Evolutionary conservation across 2,113 vertebrate genomes (phyloP), one percentile per base, ranked within the genome.

Genomic region (Ellobius talpinus): DNA sequence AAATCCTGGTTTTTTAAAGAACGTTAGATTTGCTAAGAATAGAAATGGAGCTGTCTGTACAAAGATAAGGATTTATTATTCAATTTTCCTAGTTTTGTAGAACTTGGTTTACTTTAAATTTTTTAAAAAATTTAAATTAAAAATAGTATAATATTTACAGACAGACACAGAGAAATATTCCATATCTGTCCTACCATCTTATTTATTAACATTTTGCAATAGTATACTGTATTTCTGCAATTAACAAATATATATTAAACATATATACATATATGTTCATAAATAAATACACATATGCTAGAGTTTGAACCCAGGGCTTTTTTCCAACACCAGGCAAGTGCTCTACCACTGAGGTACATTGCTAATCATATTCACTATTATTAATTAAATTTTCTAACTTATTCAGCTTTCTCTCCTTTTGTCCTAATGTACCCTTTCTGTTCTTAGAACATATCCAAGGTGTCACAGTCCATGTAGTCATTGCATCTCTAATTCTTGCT

Each of bases 301-400:
- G 52, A 58, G 23, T n/a, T 58, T n/a, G 52, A 81, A 55, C 16
- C 10, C 19, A 81, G 50, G 21, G 6, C 8, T 58, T 61, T 16
- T 36, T n/a, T 11, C 36, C 47, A 61, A 61, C 6, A 39, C 11
- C 61, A 14, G 52, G 3, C 5, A 61, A 61, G 33, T 81, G 36
- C 5, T 24, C 58, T 39, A 82, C 36, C 33, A 39, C 21, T n/a
- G 33, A 82, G 33, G 36, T n/a, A 24, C 11, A n/a, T 39, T 61
- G 36, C 2, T 23, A 68, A 33, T 31, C 7, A 47, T 17, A 31
- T 55, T 42, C 0, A 58, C 33, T 36, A 58, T 72, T 70, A 87
- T 63, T 95, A 94, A 92, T 39, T 91, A 65, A n/a, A 93, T 91
- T 58, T 65, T 1, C n/a, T 50, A 61, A 39, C 26, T 58, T 65